Conservation (phyloP, 2,888 invertebrate genomes). For the Entomobrya multifasciata region DNA sequence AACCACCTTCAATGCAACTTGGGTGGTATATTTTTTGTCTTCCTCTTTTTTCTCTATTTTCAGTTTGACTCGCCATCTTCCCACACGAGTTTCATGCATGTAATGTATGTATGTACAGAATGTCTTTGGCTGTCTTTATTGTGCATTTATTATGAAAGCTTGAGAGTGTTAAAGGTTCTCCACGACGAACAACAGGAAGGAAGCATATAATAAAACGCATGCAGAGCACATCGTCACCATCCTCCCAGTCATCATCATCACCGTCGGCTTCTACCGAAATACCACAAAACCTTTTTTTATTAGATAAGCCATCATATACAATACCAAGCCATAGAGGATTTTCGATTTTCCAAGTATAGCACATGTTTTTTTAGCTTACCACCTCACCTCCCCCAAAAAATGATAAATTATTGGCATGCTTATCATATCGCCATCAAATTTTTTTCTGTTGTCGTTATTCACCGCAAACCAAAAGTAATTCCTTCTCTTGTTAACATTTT, state of each 20-base stretch:
- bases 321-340: background rate
- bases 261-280: background rate
- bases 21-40: too few species aligned
- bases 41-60: background rate
- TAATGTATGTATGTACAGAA: too few species aligned
- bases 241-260: background rate
- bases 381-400: constrained; percentile 4
- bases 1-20: background rate
- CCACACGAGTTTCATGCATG: too few species aligned
- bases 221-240: constrained; percentile 26
- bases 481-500: constrained; percentile 42
- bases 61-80: background rate
- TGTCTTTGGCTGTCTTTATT: background rate
- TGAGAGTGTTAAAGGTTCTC: too few species aligned
- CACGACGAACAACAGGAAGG: background rate
- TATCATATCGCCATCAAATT: constrained; percentile 29
- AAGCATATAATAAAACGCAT: constrained; percentile 24
- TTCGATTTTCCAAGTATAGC: background rate
- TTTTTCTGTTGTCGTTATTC: constrained; percentile 34
- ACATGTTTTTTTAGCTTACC: too few species aligned
- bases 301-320: constrained; percentile 29
- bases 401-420: constrained; percentile 63
- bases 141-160: too few species aligned
- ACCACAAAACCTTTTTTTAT: background rate
- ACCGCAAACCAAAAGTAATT: constrained; percentile 14